A percentile compares a stretch with the other conserved stretches of the same genome.
Conservation (phyloP, 2,888 invertebrate genomes). For the Morpho deidamia region DNA sequence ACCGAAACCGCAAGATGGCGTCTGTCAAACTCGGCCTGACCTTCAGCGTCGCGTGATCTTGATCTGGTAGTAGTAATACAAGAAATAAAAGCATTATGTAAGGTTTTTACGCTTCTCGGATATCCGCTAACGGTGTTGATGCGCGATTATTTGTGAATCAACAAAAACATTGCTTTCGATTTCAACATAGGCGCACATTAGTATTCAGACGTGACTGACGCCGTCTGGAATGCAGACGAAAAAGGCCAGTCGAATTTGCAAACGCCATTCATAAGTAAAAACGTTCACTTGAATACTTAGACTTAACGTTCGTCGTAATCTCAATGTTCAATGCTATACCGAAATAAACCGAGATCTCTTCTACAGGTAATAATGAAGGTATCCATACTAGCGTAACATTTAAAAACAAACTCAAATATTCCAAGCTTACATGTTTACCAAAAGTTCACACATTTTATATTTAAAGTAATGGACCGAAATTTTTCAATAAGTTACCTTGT, state of each 20-base stretch:
- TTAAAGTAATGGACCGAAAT: too few species aligned
- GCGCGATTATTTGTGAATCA: conserved; percentile 7
- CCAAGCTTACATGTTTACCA: too few species aligned
- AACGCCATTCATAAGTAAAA: background rate
- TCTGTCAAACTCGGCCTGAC: conserved; percentile 44
- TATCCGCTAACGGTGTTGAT: conserved; percentile 41
- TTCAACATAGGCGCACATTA: conserved; percentile 39
- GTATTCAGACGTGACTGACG: conserved; percentile 32
- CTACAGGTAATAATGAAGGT: too few species aligned
- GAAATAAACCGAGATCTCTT: too few species aligned
- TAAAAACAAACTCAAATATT: too few species aligned
- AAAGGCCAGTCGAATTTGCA: conserved; percentile 35
- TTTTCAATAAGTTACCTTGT: too few species aligned
- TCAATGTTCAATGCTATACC: too few species aligned
- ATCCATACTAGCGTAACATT: too few species aligned
- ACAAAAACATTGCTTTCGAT: conserved; percentile 39
- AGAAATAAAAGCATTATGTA: conserved; percentile 30
- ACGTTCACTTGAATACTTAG: too few species aligned
- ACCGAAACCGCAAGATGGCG: conserved; percentile 33
- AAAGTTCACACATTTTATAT: too few species aligned
- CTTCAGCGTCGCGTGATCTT: conserved; percentile 42
- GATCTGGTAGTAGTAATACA: conserved; percentile 17
- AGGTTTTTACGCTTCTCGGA: conserved; percentile 38
- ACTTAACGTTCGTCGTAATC: too few species aligned
- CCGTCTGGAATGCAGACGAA: conserved; percentile 32